Percentiles rank a stretch among this genome's conserved stretches.
These are phyloP conservation scores for Ptilonorhynchus violaceus DNA, from an alignment of 2,113 vertebrate species.

Conservation along the genomic window DNA sequence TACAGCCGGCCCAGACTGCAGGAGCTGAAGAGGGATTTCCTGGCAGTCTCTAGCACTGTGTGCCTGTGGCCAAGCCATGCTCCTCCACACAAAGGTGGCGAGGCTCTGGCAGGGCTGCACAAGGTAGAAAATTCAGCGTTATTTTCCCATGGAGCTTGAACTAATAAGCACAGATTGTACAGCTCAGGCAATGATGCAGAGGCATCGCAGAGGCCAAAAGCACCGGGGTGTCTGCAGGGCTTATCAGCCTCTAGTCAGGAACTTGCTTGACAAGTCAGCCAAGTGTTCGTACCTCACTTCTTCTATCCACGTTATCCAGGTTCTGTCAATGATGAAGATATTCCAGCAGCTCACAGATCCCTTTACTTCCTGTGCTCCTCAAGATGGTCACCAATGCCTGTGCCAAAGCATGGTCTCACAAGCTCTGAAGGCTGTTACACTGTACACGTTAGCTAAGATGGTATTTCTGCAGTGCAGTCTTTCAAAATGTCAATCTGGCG, in stretches of 20 bases:
- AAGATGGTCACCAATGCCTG: background rate
- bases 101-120: background rate
- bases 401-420: background rate
- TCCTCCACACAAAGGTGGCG: background rate
- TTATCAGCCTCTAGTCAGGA: background rate
- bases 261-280: background rate
- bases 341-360: background rate
- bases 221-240: background rate
- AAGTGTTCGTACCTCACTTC: background rate
- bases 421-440: background rate
- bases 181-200: rapidly evolving
- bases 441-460: rapidly evolving
- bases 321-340: background rate
- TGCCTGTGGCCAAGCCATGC: background rate
- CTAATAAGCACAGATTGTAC: background rate
- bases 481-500: background rate
- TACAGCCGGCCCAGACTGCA: background rate
- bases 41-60: rapidly evolving
- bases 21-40: background rate
- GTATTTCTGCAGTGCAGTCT: background rate
- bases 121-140: background rate
- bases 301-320: background rate
- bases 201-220: background rate
- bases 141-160: background rate
- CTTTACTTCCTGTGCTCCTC: background rate